Conservation (phyloP, 2,113 vertebrate species). For the Elgaria multicarinata region DNA sequence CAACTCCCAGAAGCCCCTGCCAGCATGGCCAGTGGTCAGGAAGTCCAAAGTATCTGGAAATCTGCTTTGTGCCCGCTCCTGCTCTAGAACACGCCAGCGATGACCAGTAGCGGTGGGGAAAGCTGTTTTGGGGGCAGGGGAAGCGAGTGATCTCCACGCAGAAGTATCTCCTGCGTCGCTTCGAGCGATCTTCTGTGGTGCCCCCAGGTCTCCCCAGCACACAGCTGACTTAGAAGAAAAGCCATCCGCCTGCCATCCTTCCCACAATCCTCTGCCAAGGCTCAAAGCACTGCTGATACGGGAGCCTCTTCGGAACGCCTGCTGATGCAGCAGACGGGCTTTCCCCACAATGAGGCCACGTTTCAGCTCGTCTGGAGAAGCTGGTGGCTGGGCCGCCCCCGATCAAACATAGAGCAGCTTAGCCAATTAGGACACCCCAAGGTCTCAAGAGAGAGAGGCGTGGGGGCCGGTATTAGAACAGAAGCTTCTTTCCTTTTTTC, state of each 20-base stretch:
- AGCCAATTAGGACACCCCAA: not conserved
- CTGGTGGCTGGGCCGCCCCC: not conserved
- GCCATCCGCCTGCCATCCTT: not conserved
- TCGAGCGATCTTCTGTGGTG: not conserved
- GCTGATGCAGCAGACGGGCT: not conserved
- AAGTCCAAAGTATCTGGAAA: too few relatives aligned
- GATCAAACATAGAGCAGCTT: not conserved
- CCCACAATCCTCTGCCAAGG: not conserved
- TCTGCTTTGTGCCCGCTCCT: too few relatives aligned
- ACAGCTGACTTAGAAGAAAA: not conserved
- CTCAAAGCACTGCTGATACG: not conserved
- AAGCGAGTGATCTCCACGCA: rapidly evolving
- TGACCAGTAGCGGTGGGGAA: too few relatives aligned
- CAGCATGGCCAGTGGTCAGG: too few relatives aligned
- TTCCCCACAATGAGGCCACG: not conserved
- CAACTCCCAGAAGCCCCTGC: too few relatives aligned
- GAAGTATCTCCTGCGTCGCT: not conserved
- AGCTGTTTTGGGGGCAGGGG: too few relatives aligned
- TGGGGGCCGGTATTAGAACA: too few relatives aligned
- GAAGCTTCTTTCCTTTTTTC: not conserved
- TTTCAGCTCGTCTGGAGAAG: too few relatives aligned
- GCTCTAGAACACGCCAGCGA: not conserved
- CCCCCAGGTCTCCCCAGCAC: not conserved
- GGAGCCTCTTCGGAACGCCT: not conserved
- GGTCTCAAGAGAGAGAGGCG: not conserved